Percentiles rank a stretch among this genome's conserved stretches.
Evolutionary conservation across 2,888 invertebrate species (phyloP).

Genomic region (Silvanus unidentatus): DNA sequence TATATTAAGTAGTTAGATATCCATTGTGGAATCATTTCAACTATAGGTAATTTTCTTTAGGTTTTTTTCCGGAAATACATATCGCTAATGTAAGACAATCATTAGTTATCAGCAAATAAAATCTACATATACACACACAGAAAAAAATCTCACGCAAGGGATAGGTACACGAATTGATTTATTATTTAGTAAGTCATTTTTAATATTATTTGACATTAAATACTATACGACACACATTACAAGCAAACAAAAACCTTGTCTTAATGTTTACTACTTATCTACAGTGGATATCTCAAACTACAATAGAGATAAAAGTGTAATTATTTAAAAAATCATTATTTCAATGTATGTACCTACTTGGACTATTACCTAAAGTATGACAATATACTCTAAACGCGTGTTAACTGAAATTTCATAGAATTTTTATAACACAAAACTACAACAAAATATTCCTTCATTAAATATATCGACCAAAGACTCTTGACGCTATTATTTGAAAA

Average conservation of each 20-base stretch:
- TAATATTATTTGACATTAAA: conserved; percentile 39
- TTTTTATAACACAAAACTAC: too few species aligned
- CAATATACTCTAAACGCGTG: too few species aligned
- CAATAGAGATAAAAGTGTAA: conserved; percentile 1
- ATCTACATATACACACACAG: conserved; percentile 29
- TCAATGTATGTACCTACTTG: too few species aligned
- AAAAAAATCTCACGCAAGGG: conserved; percentile 32
- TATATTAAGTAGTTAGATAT: too few species aligned
- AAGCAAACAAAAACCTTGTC: conserved; percentile 33
- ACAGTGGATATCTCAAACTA: background rate
- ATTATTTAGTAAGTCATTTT: conserved; percentile 45
- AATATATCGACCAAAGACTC: too few species aligned
- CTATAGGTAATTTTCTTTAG: too few species aligned
- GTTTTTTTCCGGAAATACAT: background rate
- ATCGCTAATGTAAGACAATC: conserved; percentile 34
- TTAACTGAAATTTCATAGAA: background rate
- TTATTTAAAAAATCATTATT: conserved; percentile 7
- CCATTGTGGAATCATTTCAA: too few species aligned
- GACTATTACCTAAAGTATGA: too few species aligned
- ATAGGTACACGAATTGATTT: conserved; percentile 35
- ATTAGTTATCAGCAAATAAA: conserved; percentile 40
- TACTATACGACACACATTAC: conserved; percentile 21
- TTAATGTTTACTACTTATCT: conserved; percentile 30
- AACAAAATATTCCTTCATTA: too few species aligned
- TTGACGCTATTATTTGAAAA: too few species aligned